Conservation (phyloP, 2,888 invertebrate genomes). For the Yponomeuta sedellus region DNA sequence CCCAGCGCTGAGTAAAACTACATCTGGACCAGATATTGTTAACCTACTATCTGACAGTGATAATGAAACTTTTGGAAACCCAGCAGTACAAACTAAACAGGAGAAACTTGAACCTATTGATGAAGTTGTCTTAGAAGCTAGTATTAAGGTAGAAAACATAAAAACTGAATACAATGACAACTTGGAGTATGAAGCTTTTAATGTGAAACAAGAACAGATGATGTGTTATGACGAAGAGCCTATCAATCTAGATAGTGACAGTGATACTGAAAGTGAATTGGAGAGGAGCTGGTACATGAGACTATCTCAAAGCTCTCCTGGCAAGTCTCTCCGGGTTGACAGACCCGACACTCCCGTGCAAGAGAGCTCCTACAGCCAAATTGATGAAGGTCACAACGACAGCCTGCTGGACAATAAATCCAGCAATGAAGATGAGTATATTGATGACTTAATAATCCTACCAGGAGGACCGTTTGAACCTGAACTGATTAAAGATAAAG, state of each 20-base stretch:
- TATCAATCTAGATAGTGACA: conserved; percentile 57
- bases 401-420: conserved; percentile 19
- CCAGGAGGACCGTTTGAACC: conserved; percentile 27
- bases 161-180: conserved; percentile 37
- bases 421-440: conserved; percentile 37
- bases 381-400: conserved; percentile 38
- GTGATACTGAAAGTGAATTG: conserved; percentile 62
- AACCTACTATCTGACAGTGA: conserved; percentile 48
- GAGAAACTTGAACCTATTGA: conserved; percentile 35
- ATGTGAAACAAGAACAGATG: conserved; percentile 14
- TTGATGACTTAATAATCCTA: conserved; percentile 48
- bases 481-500: conserved; percentile 24
- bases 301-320: conserved; percentile 69
- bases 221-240: conserved; percentile 48
- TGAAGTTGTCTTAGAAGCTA: conserved; percentile 29
- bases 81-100: conserved; percentile 31
- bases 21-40: conserved; percentile 32
- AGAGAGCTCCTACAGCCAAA: conserved; percentile 61
- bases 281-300: conserved; percentile 69
- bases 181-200: conserved; percentile 13
- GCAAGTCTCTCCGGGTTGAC: conserved; percentile 29
- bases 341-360: conserved; percentile 34
- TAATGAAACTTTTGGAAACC: conserved; percentile 29
- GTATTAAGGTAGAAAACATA: conserved; percentile 30
- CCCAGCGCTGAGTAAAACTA: not conserved